These are phyloP conservation scores for Notocelia uddmanniana DNA, from an alignment of 2,888 invertebrate species.

Conservation along the genomic window DNA sequence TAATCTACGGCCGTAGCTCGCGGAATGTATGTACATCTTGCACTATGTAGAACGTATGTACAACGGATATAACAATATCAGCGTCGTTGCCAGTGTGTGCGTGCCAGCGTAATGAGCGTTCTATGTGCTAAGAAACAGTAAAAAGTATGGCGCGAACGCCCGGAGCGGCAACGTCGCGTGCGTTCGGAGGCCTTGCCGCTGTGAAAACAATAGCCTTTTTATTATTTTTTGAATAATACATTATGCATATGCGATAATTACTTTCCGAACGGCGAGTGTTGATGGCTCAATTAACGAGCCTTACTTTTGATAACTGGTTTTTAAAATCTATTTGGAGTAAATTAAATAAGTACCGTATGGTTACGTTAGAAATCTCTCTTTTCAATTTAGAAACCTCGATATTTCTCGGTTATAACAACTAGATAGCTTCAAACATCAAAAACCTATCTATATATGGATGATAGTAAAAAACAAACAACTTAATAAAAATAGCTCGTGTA, in stretches of 20 bases:
- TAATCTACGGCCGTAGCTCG: slow-evolving; percentile 74
- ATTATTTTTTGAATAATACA: slow-evolving; percentile 66
- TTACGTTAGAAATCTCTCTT: neutral
- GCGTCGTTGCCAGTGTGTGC: slow-evolving; percentile 56
- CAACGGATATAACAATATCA: slow-evolving; percentile 77
- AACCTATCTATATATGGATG: slow-evolving; percentile 13
- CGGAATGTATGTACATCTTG: slow-evolving; percentile 83
- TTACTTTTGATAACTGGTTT: slow-evolving; percentile 12
- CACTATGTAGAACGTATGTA: slow-evolving; percentile 73
- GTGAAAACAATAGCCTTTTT: slow-evolving; percentile 81
- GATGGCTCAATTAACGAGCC: slow-evolving; percentile 26
- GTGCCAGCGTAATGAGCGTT: slow-evolving; percentile 80
- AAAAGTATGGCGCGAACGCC: slow-evolving; percentile 86
- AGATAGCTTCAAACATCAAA: neutral
- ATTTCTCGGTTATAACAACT: too few relatives aligned
- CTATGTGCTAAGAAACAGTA: slow-evolving; percentile 87
- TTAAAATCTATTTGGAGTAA: neutral
- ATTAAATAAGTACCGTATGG: neutral
- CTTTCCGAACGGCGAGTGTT: slow-evolving; percentile 36
- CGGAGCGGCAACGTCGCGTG: slow-evolving; percentile 80
- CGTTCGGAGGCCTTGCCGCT: slow-evolving; percentile 76
- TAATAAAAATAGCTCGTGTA: slow-evolving; percentile 71
- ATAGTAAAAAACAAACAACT: slow-evolving; percentile 62
- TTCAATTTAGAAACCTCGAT: neutral
- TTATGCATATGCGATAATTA: slow-evolving; percentile 52